Evolutionary conservation across 2,797 vertebrate genomes (phyloP).

Genomic region (Notoglanidium macrostoma): DNA sequence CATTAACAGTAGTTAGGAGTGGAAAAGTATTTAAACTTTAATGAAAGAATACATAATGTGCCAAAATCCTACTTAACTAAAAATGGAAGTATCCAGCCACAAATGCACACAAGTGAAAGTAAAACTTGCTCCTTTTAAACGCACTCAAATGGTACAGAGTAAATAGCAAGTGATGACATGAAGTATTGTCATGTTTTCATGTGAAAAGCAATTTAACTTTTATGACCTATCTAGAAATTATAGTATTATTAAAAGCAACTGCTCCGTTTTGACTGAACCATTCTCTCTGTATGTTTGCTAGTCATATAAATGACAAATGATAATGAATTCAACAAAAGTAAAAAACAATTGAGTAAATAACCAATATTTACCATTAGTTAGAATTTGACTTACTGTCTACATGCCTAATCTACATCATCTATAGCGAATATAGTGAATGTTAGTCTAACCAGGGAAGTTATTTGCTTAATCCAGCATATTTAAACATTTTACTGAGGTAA

Average conservation of each 20-base stretch:
- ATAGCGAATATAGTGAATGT: neutral
- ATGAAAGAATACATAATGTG: neutral
- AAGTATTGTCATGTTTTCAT: neutral
- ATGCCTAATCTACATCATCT: neutral
- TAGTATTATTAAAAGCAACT: neutral
- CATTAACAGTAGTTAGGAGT: neutral
- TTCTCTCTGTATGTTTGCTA: neutral
- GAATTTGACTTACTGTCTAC: neutral
- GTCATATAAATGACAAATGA: neutral
- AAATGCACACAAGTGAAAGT: neutral
- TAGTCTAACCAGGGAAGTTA: neutral
- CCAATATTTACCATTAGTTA: neutral
- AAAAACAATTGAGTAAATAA: neutral
- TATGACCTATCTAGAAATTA: neutral
- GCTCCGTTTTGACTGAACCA: neutral
- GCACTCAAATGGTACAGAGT: neutral
- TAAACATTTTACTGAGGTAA: neutral
- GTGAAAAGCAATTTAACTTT: neutral
- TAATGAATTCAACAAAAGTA: neutral
- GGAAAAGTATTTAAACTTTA: constrained; percentile 2
- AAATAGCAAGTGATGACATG: neutral
- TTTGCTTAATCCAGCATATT: neutral
- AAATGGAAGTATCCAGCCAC: neutral
- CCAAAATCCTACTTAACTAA: neutral
- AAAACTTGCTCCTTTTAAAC: neutral